Evolutionary conservation across 2,797 vertebrate genomes (phyloP), one percentile per base, ranked within the genome.

Genomic region (Erethizon dorsatum): DNA sequence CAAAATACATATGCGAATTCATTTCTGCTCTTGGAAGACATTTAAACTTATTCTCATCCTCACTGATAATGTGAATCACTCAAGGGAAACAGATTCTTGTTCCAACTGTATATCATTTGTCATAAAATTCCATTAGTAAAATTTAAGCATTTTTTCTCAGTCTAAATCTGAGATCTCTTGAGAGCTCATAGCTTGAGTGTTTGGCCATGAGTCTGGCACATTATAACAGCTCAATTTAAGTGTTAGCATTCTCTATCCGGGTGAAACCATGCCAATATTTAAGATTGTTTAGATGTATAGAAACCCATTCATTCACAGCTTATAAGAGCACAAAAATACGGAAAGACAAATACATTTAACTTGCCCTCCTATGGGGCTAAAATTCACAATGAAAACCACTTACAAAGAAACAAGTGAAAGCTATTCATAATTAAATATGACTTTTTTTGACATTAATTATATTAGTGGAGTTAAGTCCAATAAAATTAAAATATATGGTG

Each of bases 381-480:
- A 96, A 96, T 87, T 95, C 5, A 15, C 13, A 13, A 45, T 65
- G 24, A 63, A 97, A 96, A 84, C 0, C n/a, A 93, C 20, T 28
- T 96, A 78, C 91, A 47, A 67, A 95, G 50, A 88, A 94, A 88
- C 52, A 41, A 96, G 2, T 78, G 75, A 90, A 47, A 97, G 26
- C 2, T 96, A 97, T 90, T 63, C 5, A 41, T 97, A 97, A 98
- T 96, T 98, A 98, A 93, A 92, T 95, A 4, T 93, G n/a, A 59
- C 24, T 8, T 61, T 45, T 45, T 69, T 95, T 92, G 83, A 90
- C 57, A 47, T 83, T 97, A 97, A 97, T 98, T 97, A 33, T 52
- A 90, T 56, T 88, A 1, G 0, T 17, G 84, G 45, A 90, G 56
- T 96, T 96, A 98, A 90, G 7, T 69, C 1, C 26, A 94, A 31